A percentile compares a stretch with the other conserved stretches of the same genome.
Conservation (phyloP, 1,140 invertebrate species). For the Procambarus virginalis region DNA sequence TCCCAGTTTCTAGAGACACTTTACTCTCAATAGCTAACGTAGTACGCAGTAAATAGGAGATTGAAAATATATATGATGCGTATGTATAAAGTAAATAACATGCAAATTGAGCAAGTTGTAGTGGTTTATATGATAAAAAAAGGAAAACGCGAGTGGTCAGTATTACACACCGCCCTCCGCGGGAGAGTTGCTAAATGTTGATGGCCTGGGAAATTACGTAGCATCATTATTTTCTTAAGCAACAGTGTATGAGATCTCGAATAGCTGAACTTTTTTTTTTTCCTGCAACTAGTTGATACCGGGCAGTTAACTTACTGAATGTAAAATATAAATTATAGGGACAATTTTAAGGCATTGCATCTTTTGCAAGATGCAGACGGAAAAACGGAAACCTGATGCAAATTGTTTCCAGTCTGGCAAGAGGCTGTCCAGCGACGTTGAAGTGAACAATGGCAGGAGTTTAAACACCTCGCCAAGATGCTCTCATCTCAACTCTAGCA, state of each 20-base stretch:
- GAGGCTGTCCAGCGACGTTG: neutral
- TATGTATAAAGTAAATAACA: neutral
- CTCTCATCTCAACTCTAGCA: neutral
- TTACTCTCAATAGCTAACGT: neutral
- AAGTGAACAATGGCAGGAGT: slow-evolving; percentile 2
- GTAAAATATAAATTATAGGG: too few species aligned
- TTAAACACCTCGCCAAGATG: neutral
- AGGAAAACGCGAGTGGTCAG: neutral
- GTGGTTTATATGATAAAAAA: neutral
- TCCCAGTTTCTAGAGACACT: neutral
- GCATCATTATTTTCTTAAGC: neutral
- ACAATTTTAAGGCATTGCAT: too few species aligned
- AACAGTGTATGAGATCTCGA: neutral
- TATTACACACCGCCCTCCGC: neutral
- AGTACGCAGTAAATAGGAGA: neutral
- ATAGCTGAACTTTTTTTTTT: neutral
- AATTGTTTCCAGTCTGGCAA: neutral
- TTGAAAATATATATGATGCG: neutral
- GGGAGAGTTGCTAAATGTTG: neutral
- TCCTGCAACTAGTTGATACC: neutral
- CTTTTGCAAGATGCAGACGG: neutral
- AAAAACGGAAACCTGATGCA: neutral
- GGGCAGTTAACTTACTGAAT: too few species aligned
- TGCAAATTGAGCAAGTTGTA: neutral
- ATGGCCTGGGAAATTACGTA: neutral